Percentiles rank a stretch among this genome's conserved stretches.
These are phyloP conservation scores for Lerista edwardsae DNA, from an alignment of 2,797 vertebrate species.

Conservation along the genomic window DNA sequence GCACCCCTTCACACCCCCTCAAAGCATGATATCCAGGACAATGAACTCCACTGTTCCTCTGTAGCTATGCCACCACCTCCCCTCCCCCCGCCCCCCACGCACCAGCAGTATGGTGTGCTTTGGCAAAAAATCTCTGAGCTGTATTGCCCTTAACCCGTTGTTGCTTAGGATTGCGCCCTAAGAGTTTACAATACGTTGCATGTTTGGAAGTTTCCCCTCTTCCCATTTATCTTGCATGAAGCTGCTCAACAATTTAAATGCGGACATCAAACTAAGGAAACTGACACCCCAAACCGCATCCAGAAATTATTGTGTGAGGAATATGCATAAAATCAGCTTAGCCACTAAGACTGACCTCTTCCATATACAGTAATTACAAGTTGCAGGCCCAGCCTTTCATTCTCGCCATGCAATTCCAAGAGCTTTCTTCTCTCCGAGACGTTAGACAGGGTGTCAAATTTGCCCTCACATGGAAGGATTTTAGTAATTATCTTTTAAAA, in stretches of 20 bases:
- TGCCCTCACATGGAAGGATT: conserved; percentile 50
- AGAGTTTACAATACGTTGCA: neutral
- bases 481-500: conserved; percentile 74
- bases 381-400: conserved; percentile 57
- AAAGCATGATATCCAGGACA: no score
- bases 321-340: conserved; percentile 46
- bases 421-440: conserved; percentile 64
- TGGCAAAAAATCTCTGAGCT: no score
- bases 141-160: no score
- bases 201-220: neutral
- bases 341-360: conserved; percentile 72
- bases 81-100: no score
- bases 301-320: neutral
- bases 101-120: no score
- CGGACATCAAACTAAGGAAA: no score
- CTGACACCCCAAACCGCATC: no score
- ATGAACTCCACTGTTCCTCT: no score
- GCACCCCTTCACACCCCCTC: no score
- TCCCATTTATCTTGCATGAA: neutral
- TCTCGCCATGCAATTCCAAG: neutral
- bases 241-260: no score
- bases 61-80: no score
- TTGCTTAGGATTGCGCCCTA: no score
- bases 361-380: conserved; percentile 73
- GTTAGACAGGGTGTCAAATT: conserved; percentile 69